Evolutionary conservation across 2,888 invertebrate genomes (phyloP), one percentile per base, ranked within the genome.

Genomic region (Ophioninae sp.): DNA sequence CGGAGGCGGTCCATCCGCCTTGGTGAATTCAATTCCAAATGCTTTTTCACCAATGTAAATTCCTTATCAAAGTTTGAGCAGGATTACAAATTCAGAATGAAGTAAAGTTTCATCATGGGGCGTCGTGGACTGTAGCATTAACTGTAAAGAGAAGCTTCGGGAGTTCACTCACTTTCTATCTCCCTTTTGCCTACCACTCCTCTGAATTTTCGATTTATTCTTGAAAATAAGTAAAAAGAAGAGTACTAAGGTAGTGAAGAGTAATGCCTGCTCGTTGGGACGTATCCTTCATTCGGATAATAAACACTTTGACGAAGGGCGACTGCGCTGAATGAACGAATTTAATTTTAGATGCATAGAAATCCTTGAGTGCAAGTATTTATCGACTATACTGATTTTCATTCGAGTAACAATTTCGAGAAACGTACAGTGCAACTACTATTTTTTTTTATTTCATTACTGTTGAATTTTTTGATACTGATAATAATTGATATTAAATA

Each of bases 21-120:
- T 69, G 75, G 86, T 78, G 81, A 87, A 87, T 86, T 88, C 87
- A 87, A 89, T 89, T 85, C 81, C 85, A 81, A 87, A 87, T 85
- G 88, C 86, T 87, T 90, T 90, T 90, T 89, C 89, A 87, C 88
- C 86, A 89, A 90, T 90, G 90, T 89, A 89, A 90, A 91, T 90
- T 89, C 89, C 88, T 89, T 88, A 90, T 89, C 88, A 88, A 89
- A 89, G 88, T 90, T 87, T 86, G 87, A 87, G 87, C 86, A 85
- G 88, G 87, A 89, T 89, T 89, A 90, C 88, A 89, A 90, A 91
- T 90, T 91, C 88, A 88, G 87, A 86, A 88, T 84, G 89, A 87
- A 88, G 86, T 85, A 86, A 89, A 89, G 87, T 89, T 91, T 89
- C 87, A 82, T 59, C 79, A 77, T 75, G 83, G 79, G 30, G 21